Evolutionary conservation across 1,140 invertebrate genomes (phyloP).

Genomic region (Drosophila tsacasi): DNA sequence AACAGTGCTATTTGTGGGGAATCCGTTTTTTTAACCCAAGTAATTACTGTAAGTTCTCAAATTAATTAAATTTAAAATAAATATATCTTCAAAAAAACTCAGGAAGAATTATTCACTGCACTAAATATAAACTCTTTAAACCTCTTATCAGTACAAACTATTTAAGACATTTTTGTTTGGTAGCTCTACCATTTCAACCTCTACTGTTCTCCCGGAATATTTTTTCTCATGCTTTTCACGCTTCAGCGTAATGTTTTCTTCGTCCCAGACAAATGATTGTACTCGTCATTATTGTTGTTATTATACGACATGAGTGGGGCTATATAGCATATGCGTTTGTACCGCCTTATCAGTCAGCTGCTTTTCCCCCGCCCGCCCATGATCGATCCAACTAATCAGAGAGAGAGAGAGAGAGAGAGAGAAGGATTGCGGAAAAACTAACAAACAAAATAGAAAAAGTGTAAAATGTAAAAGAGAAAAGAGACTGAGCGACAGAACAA

Average conservation of each 20-base stretch:
- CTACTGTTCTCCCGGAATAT: constrained; percentile 10
- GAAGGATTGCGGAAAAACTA: constrained; percentile 38
- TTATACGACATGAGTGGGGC: constrained; percentile 5
- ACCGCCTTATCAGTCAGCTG: constrained; percentile 49
- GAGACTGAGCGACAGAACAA: constrained; percentile 30
- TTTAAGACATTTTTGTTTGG: too few relatives aligned
- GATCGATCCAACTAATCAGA: constrained; percentile 17
- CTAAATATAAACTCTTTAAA: too few relatives aligned
- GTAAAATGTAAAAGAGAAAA: constrained; percentile 55
- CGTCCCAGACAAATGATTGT: constrained; percentile 29
- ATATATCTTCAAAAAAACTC: too few relatives aligned
- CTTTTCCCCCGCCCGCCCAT: constrained; percentile 25
- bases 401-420: constrained; percentile 1
- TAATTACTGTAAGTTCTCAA: too few relatives aligned
- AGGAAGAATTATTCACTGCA: too few relatives aligned
- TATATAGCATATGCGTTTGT: constrained; percentile 15
- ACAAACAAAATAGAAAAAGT: constrained; percentile 44
- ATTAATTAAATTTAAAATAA: too few relatives aligned
- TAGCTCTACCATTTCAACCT: constrained; percentile 4
- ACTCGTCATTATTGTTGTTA: constrained; percentile 35
- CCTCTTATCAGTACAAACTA: too few relatives aligned
- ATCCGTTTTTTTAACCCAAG: too few relatives aligned
- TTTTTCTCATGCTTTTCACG: constrained; percentile 39
- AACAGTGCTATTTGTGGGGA: too few relatives aligned
- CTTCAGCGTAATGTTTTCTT: constrained; percentile 19